Base-by-base conservation (phyloP, 2,797 vertebrate genomes). In the Champsocephalus gunnari region DNA sequence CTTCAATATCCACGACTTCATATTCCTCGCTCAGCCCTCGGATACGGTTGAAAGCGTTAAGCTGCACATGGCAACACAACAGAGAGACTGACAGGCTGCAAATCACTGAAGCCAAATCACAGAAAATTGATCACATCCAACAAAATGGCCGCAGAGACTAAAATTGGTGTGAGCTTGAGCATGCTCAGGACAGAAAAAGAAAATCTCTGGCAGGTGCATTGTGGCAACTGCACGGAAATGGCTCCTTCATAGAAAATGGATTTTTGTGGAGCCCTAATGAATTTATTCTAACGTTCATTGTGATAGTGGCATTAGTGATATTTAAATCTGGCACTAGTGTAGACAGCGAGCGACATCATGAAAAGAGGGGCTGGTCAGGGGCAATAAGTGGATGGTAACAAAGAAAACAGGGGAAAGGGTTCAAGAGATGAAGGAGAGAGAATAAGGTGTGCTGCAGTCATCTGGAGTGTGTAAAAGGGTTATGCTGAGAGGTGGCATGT, bases 81-180 rank as follows among this genome's bases (percentile, higher is more conserved):
- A 64, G 63, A 73, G 68, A 77, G 73, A 71, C 67, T 78, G 80
- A 83, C 62, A 48, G 88, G 79, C 84, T 81, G 85, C 73, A 91
- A 92, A 91, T 87, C 80, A 84, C 87, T 13, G 65, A 70, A 71
- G 79, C 86, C 80, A 91, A 92, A 91, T 91, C 88, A 92, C 88
- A 92, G 78, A 91, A 90, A 93, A 94, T 93, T 88, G 86, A 92
- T 92, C 89, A 91, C 90, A 89, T 91, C 88, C 87, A 76, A 90
- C 87, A 94, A 92, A 94, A 93, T 92, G 89, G 88, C 90, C 70
- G 80, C 88, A 78, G 85, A 61, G 83, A 81, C 86, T 79, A 76
- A 92, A 88, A 89, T 81, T 84, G 91, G 84, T 88, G 84, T 78
- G 84, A 83, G 88, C 76, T 62, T 17, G 54, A 75, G 80, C 80